phyloP scores from a whole-genome alignment of 2,888 invertebrate species.

The Eupeodes luniger region DNA sequence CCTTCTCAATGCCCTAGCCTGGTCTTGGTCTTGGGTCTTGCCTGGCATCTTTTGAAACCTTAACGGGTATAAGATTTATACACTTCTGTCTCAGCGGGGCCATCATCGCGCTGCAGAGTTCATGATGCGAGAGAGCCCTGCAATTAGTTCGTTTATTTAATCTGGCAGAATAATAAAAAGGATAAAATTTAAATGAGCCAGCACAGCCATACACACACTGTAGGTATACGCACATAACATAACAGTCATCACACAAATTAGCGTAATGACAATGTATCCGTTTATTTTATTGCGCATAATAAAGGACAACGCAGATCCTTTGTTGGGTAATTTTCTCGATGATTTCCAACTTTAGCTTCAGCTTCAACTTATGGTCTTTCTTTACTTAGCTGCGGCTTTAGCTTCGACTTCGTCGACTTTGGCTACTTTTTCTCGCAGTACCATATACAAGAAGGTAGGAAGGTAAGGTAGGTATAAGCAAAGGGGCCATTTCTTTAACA shows the following conservation, averaged over 20 bases:
- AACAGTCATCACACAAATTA: constrained; percentile 53
- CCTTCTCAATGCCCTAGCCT: too few relatives aligned
- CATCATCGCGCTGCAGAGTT: neutral
- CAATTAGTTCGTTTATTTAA: constrained; percentile 69
- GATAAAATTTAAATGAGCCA: constrained; percentile 56
- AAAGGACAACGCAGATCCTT: constrained; percentile 65
- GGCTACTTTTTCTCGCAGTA: constrained; percentile 2
- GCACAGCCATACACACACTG: neutral
- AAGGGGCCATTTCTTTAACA: constrained; percentile 19
- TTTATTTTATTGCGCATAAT: constrained; percentile 69
- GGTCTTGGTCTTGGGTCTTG: neutral
- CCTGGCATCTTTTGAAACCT: constrained; percentile 29
- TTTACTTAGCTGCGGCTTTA: neutral
- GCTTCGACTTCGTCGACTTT: neutral
- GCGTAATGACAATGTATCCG: constrained; percentile 71
- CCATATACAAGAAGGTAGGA: too few relatives aligned
- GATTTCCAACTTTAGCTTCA: neutral
- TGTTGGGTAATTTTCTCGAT: constrained; percentile 56
- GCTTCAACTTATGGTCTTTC: too few relatives aligned
- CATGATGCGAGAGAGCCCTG: constrained; percentile 37
- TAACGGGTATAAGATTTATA: constrained; percentile 56
- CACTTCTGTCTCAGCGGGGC: constrained; percentile 58
- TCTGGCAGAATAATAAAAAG: constrained; percentile 47
- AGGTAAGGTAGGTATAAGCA: too few relatives aligned
- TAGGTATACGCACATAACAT: neutral